Percentiles rank a stretch among this genome's conserved stretches.
phyloP scores from a whole-genome alignment of 2,113 vertebrate species.

The Grammomys dolichurus region DNA sequence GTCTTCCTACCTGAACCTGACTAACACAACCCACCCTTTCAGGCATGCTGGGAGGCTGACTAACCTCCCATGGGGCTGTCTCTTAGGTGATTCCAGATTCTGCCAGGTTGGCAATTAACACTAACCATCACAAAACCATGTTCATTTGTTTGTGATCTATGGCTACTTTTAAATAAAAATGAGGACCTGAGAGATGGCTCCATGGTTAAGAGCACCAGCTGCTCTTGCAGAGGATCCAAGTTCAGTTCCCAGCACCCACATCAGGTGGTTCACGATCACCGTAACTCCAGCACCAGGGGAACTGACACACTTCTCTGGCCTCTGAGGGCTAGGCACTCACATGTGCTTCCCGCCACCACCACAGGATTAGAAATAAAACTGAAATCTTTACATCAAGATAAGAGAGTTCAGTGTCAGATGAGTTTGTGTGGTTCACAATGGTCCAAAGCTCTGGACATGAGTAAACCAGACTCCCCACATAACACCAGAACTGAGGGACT shows the following conservation, averaged over 20 bases:
- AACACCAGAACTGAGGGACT: background rate
- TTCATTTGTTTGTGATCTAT: background rate
- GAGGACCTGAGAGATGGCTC: background rate
- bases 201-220: background rate
- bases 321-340: background rate
- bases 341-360: background rate
- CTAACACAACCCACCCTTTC: background rate
- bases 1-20: background rate
- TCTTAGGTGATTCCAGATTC: background rate
- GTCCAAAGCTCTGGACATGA: background rate
- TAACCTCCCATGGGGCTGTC: background rate
- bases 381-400: background rate
- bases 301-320: background rate
- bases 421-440: rapidly evolving
- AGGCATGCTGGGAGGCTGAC: background rate
- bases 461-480: too few relatives aligned
- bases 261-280: background rate
- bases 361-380: background rate
- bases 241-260: background rate
- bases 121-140: background rate
- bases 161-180: background rate
- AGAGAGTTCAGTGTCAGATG: background rate
- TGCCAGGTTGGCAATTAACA: background rate
- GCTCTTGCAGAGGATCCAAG: background rate
- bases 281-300: background rate